Evolutionary conservation across 2,113 vertebrate species (phyloP), one percentile per base, ranked within the genome.

Genomic region (Notechis scutatus): DNA sequence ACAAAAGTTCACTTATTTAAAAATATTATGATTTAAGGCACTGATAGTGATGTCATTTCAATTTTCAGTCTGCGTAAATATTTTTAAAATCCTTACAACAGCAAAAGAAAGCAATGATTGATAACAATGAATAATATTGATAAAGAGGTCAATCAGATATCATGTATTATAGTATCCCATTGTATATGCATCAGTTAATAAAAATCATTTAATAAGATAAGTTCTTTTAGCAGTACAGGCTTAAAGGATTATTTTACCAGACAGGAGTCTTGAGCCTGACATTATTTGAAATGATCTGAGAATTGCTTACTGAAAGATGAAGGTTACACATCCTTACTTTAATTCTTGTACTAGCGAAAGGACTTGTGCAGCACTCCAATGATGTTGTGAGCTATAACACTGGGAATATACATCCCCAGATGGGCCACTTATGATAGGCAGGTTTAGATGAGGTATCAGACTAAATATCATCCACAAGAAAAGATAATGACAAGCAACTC

Each of bases 41-140:
- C 57, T 90, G 94, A 96, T 96, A 87, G 93, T 42, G 81, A 94
- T 92, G 90, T 69, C 95, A 95, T 97, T 98, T 97, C 94, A 96
- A 96, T 97, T 97, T 98, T 97, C 96, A 96, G 95, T 96, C 95
- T 96, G 93, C 95, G 95, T 96, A 97, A 96, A 95, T 96, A 96
- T 95, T 94, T 95, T 91, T 97, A 96, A 97, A 95, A 94, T 92
- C 57, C 88, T 94, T 95, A 96, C 94, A 95, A 94, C 93, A 87
- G 96, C 95, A 90, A 94, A 96, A 91, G 9, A 95, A 0, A 26
- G 92, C 97, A 97, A 98, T 94, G 96, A 96, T 93, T 94, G 90
- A n/a, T 69, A n/a, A 69, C 29, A 69, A 69, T 34, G 64, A 56
- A 50, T 96, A 97, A 96, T 94, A 96, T 94, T 94, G 94, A 96